Percentiles rank a stretch among this genome's conserved stretches.
phyloP scores from a whole-genome alignment of 2,113 vertebrate genomes.

The Leucopternis melanops region DNA sequence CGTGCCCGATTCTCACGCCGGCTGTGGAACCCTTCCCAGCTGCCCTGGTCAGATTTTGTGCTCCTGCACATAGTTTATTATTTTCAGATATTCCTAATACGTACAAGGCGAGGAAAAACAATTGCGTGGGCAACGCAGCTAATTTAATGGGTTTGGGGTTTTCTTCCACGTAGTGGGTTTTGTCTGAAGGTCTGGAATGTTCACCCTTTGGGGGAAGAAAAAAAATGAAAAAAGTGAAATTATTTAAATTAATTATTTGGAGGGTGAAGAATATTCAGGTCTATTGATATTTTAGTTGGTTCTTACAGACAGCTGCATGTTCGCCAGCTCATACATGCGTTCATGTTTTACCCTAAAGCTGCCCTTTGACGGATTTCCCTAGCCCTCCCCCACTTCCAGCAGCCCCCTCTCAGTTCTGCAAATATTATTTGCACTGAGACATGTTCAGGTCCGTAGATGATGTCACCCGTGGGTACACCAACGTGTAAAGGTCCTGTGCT shows the following conservation, averaged over 20 bases:
- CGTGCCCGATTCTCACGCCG: neutral
- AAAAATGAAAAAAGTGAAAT: rapidly evolving
- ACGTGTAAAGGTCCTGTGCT: rapidly evolving
- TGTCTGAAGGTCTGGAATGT: neutral
- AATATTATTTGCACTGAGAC: neutral
- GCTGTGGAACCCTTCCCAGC: neutral
- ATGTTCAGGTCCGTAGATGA: neutral
- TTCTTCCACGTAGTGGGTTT: neutral
- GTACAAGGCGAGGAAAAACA: neutral
- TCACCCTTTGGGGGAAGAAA: neutral
- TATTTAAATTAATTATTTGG: neutral
- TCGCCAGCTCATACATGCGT: rapidly evolving
- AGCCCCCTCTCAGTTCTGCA: neutral
- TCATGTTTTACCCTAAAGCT: neutral
- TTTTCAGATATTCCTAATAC: neutral
- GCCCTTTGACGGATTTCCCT: neutral
- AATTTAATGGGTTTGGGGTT: neutral
- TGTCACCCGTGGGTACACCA: neutral
- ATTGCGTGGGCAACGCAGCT: neutral
- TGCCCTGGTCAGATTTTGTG: neutral
- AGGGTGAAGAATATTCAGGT: neutral
- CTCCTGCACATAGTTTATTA: neutral
- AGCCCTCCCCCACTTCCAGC: neutral
- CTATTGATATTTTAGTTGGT: neutral
- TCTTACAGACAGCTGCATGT: rapidly evolving